Percentiles rank a stretch among this genome's conserved stretches.
Conservation (phyloP, 2,797 vertebrate species). For the Moxostoma hubbsi region DNA sequence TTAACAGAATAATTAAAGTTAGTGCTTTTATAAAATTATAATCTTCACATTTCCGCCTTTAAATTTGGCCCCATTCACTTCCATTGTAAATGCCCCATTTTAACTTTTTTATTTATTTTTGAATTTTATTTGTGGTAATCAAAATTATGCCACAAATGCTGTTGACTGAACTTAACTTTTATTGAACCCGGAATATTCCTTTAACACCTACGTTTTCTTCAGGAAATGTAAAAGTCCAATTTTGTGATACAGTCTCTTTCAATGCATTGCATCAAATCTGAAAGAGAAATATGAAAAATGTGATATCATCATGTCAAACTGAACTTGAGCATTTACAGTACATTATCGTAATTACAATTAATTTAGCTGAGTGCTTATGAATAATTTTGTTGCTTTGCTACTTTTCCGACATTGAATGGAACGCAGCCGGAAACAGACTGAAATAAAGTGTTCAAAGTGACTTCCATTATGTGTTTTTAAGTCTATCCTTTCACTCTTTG, state of each 20-base stretch:
- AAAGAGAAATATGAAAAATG: background rate
- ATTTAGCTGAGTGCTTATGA: background rate
- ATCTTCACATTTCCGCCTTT: too few relatives aligned
- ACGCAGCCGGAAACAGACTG: background rate
- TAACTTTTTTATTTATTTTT: too few relatives aligned
- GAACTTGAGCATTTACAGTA: conserved; percentile 23
- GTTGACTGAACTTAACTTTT: too few relatives aligned
- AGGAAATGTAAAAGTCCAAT: too few relatives aligned
- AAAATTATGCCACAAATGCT: too few relatives aligned
- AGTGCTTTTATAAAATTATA: too few relatives aligned
- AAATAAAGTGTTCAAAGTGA: conserved; percentile 13
- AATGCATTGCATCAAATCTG: background rate
- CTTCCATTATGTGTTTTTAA: conserved; percentile 28
- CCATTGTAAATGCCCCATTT: too few relatives aligned
- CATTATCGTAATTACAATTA: conserved; percentile 28
- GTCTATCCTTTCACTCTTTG: conserved; percentile 20
- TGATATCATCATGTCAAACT: background rate
- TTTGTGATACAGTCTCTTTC: background rate
- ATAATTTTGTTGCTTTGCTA: background rate
- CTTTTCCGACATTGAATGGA: conserved; percentile 8
- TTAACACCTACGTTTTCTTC: too few relatives aligned
- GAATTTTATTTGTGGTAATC: too few relatives aligned
- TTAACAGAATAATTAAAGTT: too few relatives aligned
- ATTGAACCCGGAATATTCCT: too few relatives aligned
- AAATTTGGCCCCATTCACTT: too few relatives aligned